Evolutionary conservation across 2,113 vertebrate genomes (phyloP).

Genomic region (Sapayoa aenigma): DNA sequence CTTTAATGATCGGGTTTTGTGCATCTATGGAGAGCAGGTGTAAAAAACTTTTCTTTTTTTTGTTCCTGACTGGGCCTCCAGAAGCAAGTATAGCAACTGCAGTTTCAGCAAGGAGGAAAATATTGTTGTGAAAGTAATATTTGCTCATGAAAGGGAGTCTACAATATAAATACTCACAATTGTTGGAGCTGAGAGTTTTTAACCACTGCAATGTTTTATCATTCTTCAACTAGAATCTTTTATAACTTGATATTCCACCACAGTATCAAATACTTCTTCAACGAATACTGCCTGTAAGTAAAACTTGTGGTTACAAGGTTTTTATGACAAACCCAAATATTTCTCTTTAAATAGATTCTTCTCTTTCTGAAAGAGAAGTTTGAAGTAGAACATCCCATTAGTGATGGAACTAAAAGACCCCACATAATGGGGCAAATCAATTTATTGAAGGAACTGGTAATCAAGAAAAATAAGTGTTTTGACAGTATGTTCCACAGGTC

Average conservation of each 20-base stretch:
- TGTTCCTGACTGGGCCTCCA: neutral
- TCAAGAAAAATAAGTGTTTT: slow-evolving; percentile 54
- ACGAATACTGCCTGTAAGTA: neutral
- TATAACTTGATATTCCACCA: neutral
- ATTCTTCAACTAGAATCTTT: neutral
- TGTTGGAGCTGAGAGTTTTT: neutral
- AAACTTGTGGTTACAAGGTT: neutral
- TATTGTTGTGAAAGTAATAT: neutral
- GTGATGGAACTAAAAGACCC: neutral
- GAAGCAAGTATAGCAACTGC: neutral
- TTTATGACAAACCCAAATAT: neutral
- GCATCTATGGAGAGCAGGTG: neutral
- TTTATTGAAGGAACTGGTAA: slow-evolving; percentile 37
- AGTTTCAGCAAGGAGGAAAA: neutral
- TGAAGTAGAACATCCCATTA: neutral
- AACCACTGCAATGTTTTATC: neutral
- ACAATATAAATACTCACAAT: neutral
- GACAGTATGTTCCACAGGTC: neutral
- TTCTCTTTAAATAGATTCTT: neutral
- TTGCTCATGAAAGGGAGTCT: neutral
- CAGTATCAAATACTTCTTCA: neutral
- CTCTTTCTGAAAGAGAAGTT: neutral
- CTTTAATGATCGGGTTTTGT: neutral
- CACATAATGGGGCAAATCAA: slow-evolving; percentile 9
- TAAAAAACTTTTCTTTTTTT: neutral